Conservation (phyloP, 2,888 invertebrate genomes). For the Dioctria rufipes region DNA sequence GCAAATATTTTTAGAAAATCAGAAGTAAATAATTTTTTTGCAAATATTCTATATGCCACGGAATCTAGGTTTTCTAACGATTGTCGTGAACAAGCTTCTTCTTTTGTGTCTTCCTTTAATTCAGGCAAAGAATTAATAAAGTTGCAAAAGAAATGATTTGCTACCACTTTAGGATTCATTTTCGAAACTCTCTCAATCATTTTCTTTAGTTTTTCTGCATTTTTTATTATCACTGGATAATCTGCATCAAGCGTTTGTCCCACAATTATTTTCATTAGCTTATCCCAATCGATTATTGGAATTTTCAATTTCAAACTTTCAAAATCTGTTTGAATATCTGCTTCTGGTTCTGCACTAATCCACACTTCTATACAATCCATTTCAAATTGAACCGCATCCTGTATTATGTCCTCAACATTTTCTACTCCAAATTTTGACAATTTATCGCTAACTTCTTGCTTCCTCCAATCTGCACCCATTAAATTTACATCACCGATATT, state of each 20-base stretch:
- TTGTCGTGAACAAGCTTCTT: no score
- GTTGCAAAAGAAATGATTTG: not conserved
- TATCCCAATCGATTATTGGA: slow-evolving; percentile 25
- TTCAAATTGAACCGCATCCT: not conserved
- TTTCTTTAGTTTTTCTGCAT: not conserved
- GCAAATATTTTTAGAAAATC: not conserved
- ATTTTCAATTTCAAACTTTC: not conserved
- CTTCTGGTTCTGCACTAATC: not conserved
- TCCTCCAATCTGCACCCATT: not conserved
- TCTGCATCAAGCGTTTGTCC: not conserved
- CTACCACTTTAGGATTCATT: slow-evolving; percentile 19
- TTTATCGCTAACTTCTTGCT: not conserved
- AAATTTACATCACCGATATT: not conserved
- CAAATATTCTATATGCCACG: not conserved
- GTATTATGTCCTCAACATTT: slow-evolving; percentile 13
- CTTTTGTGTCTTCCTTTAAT: not conserved
- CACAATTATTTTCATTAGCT: not conserved
- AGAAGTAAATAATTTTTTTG: not conserved
- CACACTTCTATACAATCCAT: not conserved
- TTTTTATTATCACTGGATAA: not conserved
- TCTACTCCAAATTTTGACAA: not conserved
- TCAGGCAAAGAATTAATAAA: slow-evolving; percentile 1
- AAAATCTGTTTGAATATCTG: not conserved
- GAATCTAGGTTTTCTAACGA: not conserved
- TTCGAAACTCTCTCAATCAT: slow-evolving; percentile 1